These are phyloP conservation scores for Macrostomum lignano DNA, from an alignment of 1,140 invertebrate species.

Conservation along the genomic window DNA sequence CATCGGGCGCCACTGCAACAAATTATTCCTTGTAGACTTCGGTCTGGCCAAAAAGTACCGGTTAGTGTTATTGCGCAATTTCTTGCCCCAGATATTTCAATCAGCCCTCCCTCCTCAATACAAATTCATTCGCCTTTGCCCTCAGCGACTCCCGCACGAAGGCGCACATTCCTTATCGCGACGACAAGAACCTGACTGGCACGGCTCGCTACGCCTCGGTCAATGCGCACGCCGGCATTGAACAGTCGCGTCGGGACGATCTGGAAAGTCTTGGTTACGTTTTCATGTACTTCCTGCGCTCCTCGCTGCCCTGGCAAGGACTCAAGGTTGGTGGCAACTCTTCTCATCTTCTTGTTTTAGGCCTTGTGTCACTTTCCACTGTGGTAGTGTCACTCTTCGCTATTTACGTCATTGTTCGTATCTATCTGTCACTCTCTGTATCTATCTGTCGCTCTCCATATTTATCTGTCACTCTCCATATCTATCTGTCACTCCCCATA, in stretches of 20 bases:
- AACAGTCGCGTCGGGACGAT: slow-evolving; percentile 94
- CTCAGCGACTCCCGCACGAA: slow-evolving; percentile 51
- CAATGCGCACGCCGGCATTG: slow-evolving; percentile 75
- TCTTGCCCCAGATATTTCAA: no score
- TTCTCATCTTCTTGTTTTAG: no score
- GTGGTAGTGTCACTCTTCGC: no score
- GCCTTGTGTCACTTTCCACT: no score
- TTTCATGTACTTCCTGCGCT: slow-evolving; percentile 99
- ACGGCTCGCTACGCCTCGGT: slow-evolving; percentile 27
- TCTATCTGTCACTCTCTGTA: no score
- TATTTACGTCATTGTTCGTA: no score
- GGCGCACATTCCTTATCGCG: slow-evolving; percentile 16
- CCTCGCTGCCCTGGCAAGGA: slow-evolving; percentile 95
- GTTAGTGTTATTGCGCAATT: no score
- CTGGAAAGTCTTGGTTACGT: slow-evolving; percentile 95
- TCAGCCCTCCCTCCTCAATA: no score
- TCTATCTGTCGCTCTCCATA: no score
- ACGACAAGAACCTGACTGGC: slow-evolving; percentile 12
- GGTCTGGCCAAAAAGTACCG: slow-evolving; percentile 10
- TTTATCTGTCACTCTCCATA: no score
- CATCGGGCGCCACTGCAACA: slow-evolving; percentile 8
- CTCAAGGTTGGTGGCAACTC: slow-evolving; percentile 56
- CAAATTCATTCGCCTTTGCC: no score
- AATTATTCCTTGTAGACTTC: slow-evolving; percentile 10
- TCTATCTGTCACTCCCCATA: no score